Evolutionary conservation across 2,113 vertebrate genomes (phyloP).

Genomic region (Vombatus ursinus): DNA sequence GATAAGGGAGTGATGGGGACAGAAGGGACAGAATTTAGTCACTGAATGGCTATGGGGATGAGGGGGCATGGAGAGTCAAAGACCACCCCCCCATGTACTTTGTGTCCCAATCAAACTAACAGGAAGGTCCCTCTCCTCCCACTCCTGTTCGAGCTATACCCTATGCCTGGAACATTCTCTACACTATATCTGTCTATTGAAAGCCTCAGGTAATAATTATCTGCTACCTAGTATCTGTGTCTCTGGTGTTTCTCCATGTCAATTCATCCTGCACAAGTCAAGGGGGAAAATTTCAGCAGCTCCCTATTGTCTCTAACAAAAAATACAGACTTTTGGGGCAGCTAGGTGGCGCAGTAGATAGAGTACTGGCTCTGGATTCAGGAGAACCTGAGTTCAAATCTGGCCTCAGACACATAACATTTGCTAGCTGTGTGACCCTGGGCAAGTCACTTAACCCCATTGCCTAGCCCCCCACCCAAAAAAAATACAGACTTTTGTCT

Average conservation of each 20-base stretch:
- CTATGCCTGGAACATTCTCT: not conserved
- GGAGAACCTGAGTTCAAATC: no score
- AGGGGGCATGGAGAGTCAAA: no score
- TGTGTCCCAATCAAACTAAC: not conserved
- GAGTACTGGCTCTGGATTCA: no score
- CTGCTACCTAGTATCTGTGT: not conserved
- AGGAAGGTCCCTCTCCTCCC: not conserved
- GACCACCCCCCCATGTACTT: not conserved
- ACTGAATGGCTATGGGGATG: no score
- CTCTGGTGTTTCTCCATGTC: not conserved
- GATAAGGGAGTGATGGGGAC: no score
- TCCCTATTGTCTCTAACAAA: not conserved
- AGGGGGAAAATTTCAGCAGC: not conserved
- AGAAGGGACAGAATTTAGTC: no score
- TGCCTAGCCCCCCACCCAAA: no score
- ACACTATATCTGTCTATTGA: not conserved
- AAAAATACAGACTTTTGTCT: not conserved
- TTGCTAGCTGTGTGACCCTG: no score
- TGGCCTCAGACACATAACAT: no score
- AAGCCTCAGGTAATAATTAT: not conserved
- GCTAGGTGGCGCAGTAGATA: no score
- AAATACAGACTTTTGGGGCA: no score
- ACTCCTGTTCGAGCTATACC: not conserved
- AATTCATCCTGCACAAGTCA: not conserved
- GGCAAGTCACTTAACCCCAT: no score